Evolutionary conservation across 2,797 vertebrate genomes (phyloP), one percentile per base, ranked within the genome.

Genomic region (Mallotus villosus): DNA sequence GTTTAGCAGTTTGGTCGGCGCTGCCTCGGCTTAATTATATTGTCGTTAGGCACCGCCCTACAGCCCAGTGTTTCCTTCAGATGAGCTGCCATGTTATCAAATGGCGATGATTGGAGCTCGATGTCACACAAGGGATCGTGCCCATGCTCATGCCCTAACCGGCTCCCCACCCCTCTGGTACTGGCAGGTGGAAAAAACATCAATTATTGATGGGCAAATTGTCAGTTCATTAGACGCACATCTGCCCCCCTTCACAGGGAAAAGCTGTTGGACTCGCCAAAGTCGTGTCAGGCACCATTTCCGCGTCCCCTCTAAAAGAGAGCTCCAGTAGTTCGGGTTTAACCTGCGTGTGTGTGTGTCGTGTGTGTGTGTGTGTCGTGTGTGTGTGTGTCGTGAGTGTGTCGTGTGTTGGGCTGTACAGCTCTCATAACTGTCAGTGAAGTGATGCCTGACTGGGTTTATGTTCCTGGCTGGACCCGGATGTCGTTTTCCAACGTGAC

Each of bases 191-290:
- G 79, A 84, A 74, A 77, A 67, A 49, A 17, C 25, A 46, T 46
- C 2, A 81, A 87, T 85, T 83, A 85, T 81, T 75, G 77, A 85
- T 82, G 79, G 85, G 75, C 49, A 58, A 74, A 61, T 62, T 76
- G 74, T 61, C 73, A 75, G 73, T 83, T 84, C 81, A 85, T 87
- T 83, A 82, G 78, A 82, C 71, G 66, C 68, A 29, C 73, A 78
- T 84, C 74, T 80, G 81, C 70, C 81, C 77, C 76, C 71, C 65
- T 41, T 41, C 73, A 69, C 51, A 6, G 51, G 37, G 64, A 76
- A 74, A 74, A 61, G 22, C 66, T 49, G 68, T 76, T 78, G 70
- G 53, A 72, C 74, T 72, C 72, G 78, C 72, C 78, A 79, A 78
- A 64, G 74, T 74, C 29, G 57, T 67, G 74, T 71, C 72, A 67